A percentile compares a stretch with the other conserved stretches of the same genome.
phyloP scores from a whole-genome alignment of 1,140 invertebrate species.

The Anoplophora glabripennis region DNA sequence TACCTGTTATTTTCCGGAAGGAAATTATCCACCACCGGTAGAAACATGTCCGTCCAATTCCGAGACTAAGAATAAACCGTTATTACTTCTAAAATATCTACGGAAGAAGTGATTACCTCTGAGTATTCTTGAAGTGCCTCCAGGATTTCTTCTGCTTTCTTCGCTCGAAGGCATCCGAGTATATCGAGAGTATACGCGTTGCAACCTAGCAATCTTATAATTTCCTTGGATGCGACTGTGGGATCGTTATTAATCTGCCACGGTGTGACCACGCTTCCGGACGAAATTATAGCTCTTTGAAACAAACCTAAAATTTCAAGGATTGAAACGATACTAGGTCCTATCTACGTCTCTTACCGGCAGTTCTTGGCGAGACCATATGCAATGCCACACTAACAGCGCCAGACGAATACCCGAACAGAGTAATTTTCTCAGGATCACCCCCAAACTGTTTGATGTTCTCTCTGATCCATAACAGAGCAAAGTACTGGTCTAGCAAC shows the following conservation, averaged over 20 bases:
- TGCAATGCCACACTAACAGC: constrained; percentile 61
- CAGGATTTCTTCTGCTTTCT: constrained; percentile 54
- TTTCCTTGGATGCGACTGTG: constrained; percentile 56
- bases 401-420: constrained; percentile 67
- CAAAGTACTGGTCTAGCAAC: constrained; percentile 68
- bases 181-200: constrained; percentile 39
- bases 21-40: constrained; percentile 59
- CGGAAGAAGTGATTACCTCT: constrained; percentile 49
- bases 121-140: constrained; percentile 58
- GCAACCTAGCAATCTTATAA: constrained; percentile 57
- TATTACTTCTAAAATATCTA: not conserved
- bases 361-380: constrained; percentile 59
- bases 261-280: constrained; percentile 63
- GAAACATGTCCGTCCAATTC: constrained; percentile 55
- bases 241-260: constrained; percentile 58
- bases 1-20: constrained; percentile 56
- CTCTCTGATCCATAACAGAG: constrained; percentile 67
- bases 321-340: not conserved
- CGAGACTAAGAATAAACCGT: constrained; percentile 27
- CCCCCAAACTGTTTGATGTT: constrained; percentile 73
- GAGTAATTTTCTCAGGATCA: constrained; percentile 63
- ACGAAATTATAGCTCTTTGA: constrained; percentile 67
- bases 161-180: constrained; percentile 64
- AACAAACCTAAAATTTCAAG: constrained; percentile 56
- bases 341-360: constrained; percentile 47